Conservation (phyloP, 2,888 invertebrate species). For the Conops quadrifasciatus region DNA sequence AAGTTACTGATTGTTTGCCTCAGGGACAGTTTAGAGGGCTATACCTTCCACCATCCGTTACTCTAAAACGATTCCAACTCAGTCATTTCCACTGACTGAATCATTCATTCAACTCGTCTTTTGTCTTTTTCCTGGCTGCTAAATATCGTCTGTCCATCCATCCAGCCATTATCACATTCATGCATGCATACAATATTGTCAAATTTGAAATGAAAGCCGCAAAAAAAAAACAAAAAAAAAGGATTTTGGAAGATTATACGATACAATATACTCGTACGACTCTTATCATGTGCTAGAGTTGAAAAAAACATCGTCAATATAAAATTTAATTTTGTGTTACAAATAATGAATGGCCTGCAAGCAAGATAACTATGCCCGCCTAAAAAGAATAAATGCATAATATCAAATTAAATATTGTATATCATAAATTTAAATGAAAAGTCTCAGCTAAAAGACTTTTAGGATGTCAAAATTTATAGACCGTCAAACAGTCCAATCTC, state of each 20-base stretch:
- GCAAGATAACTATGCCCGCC: conserved; percentile 2
- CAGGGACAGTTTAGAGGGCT: too few relatives aligned
- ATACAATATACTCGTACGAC: too few relatives aligned
- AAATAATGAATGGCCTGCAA: conserved; percentile 17
- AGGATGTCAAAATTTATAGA: too few relatives aligned
- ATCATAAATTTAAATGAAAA: too few relatives aligned
- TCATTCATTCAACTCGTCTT: background rate
- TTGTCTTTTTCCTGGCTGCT: background rate
- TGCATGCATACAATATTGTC: conserved; percentile 9
- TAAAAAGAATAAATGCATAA: background rate
- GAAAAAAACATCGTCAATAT: background rate
- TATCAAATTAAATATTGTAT: too few relatives aligned
- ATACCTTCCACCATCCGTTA: too few relatives aligned
- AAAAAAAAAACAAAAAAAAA: conserved; percentile 18
- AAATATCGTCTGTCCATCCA: background rate
- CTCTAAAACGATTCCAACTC: too few relatives aligned
- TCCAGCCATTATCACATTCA: background rate
- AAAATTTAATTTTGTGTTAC: conserved; percentile 7
- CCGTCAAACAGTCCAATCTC: too few relatives aligned
- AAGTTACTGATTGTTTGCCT: too few relatives aligned
- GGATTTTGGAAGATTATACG: background rate
- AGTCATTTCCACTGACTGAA: background rate
- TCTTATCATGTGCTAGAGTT: background rate
- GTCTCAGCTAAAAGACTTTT: too few relatives aligned
- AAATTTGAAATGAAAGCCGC: conserved; percentile 22